phyloP scores from a whole-genome alignment of 2,888 invertebrate genomes.

The Biston betularia region DNA sequence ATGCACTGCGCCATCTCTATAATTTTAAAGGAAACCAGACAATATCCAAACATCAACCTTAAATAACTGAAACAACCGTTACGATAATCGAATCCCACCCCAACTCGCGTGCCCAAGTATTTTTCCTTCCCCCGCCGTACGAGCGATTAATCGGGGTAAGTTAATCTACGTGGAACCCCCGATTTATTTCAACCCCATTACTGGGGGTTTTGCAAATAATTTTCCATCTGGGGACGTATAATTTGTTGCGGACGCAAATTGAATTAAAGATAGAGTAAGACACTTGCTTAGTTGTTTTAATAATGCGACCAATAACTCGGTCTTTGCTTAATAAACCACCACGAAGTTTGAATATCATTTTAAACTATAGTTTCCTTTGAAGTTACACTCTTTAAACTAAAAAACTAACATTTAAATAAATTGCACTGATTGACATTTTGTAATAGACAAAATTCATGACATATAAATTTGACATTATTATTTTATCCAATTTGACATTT shows the following conservation, averaged over 20 bases:
- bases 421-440: too few relatives aligned
- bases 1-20: too few relatives aligned
- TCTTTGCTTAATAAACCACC: too few relatives aligned
- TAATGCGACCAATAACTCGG: background rate
- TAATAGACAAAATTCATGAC: too few relatives aligned
- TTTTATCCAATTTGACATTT: too few relatives aligned
- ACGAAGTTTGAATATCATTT: too few relatives aligned
- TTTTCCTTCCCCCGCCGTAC: constrained; percentile 31
- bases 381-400: too few relatives aligned
- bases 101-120: constrained; percentile 33
- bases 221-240: constrained; percentile 27
- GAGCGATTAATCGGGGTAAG: constrained; percentile 35
- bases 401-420: too few relatives aligned
- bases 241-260: constrained; percentile 22
- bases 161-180: constrained; percentile 37
- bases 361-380: too few relatives aligned
- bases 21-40: background rate
- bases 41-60: constrained; percentile 15
- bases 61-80: constrained; percentile 30
- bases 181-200: constrained; percentile 36
- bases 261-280: constrained; percentile 8
- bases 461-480: too few relatives aligned
- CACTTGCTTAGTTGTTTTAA: background rate
- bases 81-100: constrained; percentile 33
- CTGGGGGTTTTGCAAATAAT: constrained; percentile 27